Conservation (phyloP, 1,140 invertebrate species). For the Eumeta japonica region DNA sequence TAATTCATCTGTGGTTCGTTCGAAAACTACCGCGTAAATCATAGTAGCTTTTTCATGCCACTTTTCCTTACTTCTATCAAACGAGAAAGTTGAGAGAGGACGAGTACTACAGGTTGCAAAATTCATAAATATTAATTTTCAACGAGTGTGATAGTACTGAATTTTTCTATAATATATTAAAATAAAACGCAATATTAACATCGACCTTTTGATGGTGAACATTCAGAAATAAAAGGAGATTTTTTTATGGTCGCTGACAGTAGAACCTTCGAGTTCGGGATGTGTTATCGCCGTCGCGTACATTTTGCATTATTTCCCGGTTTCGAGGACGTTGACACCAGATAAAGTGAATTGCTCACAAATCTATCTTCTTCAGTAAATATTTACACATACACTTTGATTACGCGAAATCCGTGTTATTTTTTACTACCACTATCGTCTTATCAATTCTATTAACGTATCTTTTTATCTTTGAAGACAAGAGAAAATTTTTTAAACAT, state of each 20-base stretch:
- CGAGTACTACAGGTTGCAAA: too few species aligned
- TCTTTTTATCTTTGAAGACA: neutral
- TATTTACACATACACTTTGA: neutral
- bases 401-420: neutral
- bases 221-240: neutral
- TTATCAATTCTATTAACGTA: neutral
- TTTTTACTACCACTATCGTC: too few species aligned
- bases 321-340: slow-evolving; percentile 30
- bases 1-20: neutral
- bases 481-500: neutral
- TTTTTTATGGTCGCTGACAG: neutral
- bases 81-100: too few species aligned
- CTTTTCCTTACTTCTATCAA: too few species aligned
- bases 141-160: neutral
- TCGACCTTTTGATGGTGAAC: neutral
- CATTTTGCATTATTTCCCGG: slow-evolving; percentile 30
- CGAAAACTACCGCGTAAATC: neutral
- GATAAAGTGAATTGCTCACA: neutral
- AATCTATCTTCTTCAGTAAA: neutral
- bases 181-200: neutral
- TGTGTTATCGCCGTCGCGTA: slow-evolving; percentile 41
- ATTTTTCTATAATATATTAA: neutral
- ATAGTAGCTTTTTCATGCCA: neutral
- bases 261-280: neutral
- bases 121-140: neutral